Evolutionary conservation across 2,113 vertebrate species (phyloP).

Genomic region (Gnathonemus longibarbis): DNA sequence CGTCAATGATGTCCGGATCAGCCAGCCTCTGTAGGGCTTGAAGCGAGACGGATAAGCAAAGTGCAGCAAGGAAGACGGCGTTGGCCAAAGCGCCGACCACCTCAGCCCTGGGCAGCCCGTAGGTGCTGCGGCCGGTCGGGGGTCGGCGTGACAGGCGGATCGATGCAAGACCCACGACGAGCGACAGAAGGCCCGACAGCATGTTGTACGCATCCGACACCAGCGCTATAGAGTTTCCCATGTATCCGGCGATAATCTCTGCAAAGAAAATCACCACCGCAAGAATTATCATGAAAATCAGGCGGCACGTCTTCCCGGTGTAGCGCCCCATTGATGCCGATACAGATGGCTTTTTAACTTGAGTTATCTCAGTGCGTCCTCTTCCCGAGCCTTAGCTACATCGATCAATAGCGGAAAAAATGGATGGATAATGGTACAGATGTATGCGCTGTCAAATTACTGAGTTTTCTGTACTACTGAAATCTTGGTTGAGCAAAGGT

Average conservation of each 20-base stretch:
- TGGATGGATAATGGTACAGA: neutral
- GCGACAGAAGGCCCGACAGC: constrained; percentile 74
- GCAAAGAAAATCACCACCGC: constrained; percentile 70
- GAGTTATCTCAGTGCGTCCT: constrained; percentile 39
- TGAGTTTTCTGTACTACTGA: neutral
- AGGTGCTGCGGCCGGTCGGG: constrained; percentile 51
- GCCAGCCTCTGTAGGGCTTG: constrained; percentile 66
- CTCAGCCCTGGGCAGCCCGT: constrained; percentile 67
- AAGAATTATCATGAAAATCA: constrained; percentile 70
- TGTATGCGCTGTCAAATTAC: neutral
- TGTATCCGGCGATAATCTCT: constrained; percentile 73
- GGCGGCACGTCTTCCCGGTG: constrained; percentile 68
- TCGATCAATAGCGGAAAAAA: neutral
- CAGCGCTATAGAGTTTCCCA: constrained; percentile 76
- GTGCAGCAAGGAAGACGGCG: constrained; percentile 67
- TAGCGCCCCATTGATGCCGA: constrained; percentile 65
- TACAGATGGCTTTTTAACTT: neutral
- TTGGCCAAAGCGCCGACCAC: constrained; percentile 74
- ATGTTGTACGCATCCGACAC: constrained; percentile 80
- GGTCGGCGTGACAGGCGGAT: constrained; percentile 57
- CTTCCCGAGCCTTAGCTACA: neutral
- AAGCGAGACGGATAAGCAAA: constrained; percentile 65
- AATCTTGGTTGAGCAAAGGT: neutral
- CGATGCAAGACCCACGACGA: constrained; percentile 65
- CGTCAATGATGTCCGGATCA: constrained; percentile 57